Base-by-base conservation (phyloP, 2,113 vertebrate species). In the Nycticebus coucang region DNA sequence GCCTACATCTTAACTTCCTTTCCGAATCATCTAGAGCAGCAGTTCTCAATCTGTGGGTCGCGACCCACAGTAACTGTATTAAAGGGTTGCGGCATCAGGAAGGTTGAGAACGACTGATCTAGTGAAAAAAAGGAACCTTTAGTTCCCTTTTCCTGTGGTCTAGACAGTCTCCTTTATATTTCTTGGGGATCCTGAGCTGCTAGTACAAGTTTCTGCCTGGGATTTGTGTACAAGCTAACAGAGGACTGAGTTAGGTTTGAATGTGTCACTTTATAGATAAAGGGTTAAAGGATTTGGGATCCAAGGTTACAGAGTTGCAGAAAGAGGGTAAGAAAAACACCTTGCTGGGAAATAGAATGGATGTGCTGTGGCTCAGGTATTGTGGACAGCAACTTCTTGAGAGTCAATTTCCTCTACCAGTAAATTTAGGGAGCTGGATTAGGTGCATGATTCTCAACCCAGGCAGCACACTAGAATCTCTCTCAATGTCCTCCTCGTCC, bases 401-500 rank as follows among this genome's bases (percentile, higher is more conserved):
- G 55, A 28, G 17, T 88, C 26, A 2, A 9, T 18, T 41, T 86
- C 71, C 10, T 85, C 74, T 2, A 17, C 28, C 17, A 69, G n/a
- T 3, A 33, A 57, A 66, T 82, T n/a, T 6, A 45, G 30, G 69
- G 12, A 19, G 37, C 45, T 22, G 10, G 19, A 26, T 30, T 60
- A 24, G 8, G 9, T 37, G 41, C n/a, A 28, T 24, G n/a, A 50
- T 21, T 62, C 37, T 74, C 24, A 53, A 4, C 24, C 22, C 37
- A 53, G 13, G 5, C 14, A 45, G 19, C 19, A 1, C 13, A 12
- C 30, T 55, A 59, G 12, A 74, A 66, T 21, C 45, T 22, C 60
- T 33, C 14, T 4, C 2, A 2, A 1, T 6, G 4, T n/a, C 11
- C 30, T 24, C 35, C 30, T 24, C 28, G 1, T 6, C n/a, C 15